phyloP scores from a whole-genome alignment of 2,797 vertebrate genomes.

The Pyrocephalus nanus region DNA sequence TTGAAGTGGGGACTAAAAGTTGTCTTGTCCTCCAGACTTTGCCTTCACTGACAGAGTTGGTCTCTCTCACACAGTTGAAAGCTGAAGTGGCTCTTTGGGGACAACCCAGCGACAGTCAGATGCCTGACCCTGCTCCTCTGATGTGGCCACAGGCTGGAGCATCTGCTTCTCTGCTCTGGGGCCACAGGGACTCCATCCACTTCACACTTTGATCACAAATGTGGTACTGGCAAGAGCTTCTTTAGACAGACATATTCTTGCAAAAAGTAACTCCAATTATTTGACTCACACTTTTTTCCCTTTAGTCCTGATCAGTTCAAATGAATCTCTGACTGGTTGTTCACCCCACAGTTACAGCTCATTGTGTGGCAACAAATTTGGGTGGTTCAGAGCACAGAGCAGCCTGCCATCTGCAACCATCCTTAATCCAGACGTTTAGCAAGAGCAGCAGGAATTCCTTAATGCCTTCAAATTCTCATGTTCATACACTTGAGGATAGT shows the following conservation, averaged over 20 bases:
- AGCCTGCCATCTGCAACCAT: neutral
- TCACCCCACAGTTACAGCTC: neutral
- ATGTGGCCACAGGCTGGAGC: neutral
- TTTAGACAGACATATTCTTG: neutral
- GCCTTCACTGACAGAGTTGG: neutral
- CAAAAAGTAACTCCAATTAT: neutral
- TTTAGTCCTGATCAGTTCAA: neutral
- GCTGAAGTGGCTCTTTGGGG: neutral
- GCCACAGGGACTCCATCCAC: neutral
- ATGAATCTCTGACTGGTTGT: neutral
- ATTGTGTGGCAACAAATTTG: neutral
- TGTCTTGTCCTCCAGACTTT: neutral
- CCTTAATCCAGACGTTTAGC: neutral
- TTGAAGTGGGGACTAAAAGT: neutral
- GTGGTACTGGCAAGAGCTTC: neutral
- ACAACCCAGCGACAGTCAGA: neutral
- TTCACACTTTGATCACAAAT: neutral
- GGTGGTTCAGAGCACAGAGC: neutral
- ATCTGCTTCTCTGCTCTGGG: neutral
- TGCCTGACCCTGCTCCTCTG: neutral
- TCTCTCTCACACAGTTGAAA: neutral
- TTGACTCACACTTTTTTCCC: neutral
- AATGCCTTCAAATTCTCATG: neutral
- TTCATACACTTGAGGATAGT: accelerated
- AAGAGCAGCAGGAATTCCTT: neutral